A percentile compares a stretch with the other conserved stretches of the same genome.
Evolutionary conservation across 2,113 vertebrate species (phyloP).

Genomic region (Phylloscopus trochiloides): DNA sequence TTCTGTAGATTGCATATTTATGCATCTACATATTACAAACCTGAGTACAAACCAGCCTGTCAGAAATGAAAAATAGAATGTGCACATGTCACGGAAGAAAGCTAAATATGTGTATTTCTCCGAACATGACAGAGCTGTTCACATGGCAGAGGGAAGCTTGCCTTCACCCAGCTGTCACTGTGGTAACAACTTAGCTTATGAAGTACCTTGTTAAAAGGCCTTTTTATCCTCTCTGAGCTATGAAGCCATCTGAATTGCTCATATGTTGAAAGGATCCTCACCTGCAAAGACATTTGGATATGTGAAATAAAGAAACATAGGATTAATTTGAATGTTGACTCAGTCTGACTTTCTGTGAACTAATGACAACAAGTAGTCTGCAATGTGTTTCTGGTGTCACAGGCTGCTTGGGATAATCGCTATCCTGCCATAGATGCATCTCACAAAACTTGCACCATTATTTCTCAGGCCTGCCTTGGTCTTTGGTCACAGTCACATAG

Average conservation of each 20-base stretch:
- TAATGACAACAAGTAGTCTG: background rate
- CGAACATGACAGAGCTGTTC: background rate
- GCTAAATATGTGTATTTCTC: background rate
- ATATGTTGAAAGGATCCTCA: conserved; percentile 25
- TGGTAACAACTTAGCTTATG: background rate
- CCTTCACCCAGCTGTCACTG: background rate
- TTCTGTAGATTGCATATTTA: background rate
- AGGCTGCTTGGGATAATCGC: background rate
- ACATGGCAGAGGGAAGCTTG: background rate
- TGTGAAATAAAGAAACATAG: background rate
- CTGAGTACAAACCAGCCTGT: background rate
- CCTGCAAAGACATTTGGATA: conserved; percentile 9
- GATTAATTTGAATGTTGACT: conserved; percentile 22
- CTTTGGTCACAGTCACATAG: background rate
- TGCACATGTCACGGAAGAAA: background rate
- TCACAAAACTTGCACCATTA: background rate
- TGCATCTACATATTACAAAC: background rate
- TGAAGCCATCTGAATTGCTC: conserved; percentile 7
- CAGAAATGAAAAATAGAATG: background rate
- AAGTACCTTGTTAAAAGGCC: background rate
- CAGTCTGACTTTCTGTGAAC: background rate
- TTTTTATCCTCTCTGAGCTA: conserved; percentile 15
- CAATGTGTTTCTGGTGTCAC: background rate
- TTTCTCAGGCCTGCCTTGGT: background rate
- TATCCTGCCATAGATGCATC: background rate